These are phyloP conservation scores for Troides oblongomaculatus DNA, from an alignment of 2,888 invertebrate species.

Conservation along the genomic window DNA sequence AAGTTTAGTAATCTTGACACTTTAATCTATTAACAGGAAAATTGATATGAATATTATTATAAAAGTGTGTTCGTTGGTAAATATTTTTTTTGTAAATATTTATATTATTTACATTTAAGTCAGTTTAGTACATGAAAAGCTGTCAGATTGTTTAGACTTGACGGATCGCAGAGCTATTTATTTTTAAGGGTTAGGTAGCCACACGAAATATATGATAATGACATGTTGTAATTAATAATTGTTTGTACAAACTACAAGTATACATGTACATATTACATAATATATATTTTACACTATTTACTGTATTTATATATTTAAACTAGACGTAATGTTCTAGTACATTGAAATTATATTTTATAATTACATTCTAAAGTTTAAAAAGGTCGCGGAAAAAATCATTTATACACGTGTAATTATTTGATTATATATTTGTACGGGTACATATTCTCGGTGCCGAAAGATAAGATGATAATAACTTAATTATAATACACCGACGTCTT, in stretches of 20 bases:
- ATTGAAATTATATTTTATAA: too few species aligned
- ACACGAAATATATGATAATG: constrained; percentile 37
- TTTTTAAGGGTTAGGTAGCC: constrained; percentile 42
- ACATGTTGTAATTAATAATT: constrained; percentile 38
- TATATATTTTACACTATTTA: too few species aligned
- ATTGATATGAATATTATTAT: constrained; percentile 7
- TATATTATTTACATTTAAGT: constrained; percentile 34
- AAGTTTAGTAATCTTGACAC: constrained; percentile 22
- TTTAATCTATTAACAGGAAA: constrained; percentile 23
- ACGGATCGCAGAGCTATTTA: constrained; percentile 40
- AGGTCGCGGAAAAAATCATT: background rate
- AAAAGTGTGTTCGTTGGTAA: constrained; percentile 34
- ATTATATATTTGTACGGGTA: background rate
- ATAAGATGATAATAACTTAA: background rate
- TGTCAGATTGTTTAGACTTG: constrained; percentile 35
- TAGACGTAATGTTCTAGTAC: too few species aligned
- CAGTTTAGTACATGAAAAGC: constrained; percentile 39
- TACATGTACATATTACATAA: too few species aligned
- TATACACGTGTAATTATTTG: background rate
- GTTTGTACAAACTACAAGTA: too few species aligned
- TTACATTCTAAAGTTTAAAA: too few species aligned
- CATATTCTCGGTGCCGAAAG: constrained; percentile 1
- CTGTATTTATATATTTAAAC: too few species aligned
- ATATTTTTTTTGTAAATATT: constrained; percentile 30
- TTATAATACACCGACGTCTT: background rate